These are phyloP conservation scores for Tetrao urogallus DNA, from an alignment of 2,113 vertebrate genomes.

Conservation along the genomic window DNA sequence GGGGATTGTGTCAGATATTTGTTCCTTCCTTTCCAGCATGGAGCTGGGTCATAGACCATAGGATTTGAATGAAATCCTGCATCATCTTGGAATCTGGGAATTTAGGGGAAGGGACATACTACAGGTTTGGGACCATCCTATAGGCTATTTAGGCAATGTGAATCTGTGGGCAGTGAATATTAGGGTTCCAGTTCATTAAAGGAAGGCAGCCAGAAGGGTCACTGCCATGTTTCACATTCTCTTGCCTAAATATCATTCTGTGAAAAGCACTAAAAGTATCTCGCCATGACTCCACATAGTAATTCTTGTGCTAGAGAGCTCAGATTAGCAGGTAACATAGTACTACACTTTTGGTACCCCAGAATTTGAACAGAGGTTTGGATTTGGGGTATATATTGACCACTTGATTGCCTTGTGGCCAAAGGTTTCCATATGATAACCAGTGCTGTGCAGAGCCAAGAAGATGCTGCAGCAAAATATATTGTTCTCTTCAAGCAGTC, in stretches of 20 bases:
- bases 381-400: slow-evolving; percentile 1
- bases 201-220: neutral
- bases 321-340: neutral
- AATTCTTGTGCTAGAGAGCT: neutral
- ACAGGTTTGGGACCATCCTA: neutral
- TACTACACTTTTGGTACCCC: neutral
- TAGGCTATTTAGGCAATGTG: neutral
- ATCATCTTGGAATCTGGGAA: neutral
- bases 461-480: neutral
- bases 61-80: neutral
- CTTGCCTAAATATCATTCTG: neutral
- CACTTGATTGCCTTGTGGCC: slow-evolving; percentile 14
- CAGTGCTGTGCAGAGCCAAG: neutral
- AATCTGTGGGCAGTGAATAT: neutral
- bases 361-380: neutral
- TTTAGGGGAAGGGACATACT: neutral
- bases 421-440: slow-evolving; percentile 17
- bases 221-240: neutral
- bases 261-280: neutral
- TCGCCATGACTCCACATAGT: neutral
- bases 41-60: neutral
- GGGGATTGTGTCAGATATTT: neutral
- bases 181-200: neutral
- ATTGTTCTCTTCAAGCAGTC: neutral
- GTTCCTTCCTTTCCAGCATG: neutral